phyloP scores from a whole-genome alignment of 2,888 invertebrate species.

The Dromius quadrimaculatus region DNA sequence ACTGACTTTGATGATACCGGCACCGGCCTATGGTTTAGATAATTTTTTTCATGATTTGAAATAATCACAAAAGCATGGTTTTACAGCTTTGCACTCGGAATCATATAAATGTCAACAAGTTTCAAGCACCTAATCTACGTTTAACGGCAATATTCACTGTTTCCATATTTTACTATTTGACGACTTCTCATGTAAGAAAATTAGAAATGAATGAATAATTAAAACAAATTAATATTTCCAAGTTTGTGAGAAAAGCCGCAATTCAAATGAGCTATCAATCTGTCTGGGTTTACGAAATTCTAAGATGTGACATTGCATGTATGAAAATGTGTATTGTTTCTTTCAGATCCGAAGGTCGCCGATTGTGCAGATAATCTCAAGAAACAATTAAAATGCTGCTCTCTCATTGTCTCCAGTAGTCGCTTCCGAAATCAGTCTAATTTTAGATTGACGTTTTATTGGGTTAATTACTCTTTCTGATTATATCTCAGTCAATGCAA shows the following conservation, averaged over 20 bases:
- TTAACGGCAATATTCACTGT: too few relatives aligned
- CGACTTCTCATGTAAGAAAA: slow-evolving; percentile 40
- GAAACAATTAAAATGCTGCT: slow-evolving; percentile 33
- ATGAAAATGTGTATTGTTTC: slow-evolving; percentile 45
- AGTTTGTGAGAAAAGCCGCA: slow-evolving; percentile 40
- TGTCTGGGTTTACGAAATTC: slow-evolving; percentile 40
- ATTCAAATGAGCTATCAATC: slow-evolving; percentile 47
- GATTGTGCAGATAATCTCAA: slow-evolving; percentile 40
- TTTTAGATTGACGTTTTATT: slow-evolving; percentile 28
- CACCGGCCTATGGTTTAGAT: too few relatives aligned
- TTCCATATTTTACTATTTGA: background rate
- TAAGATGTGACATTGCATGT: slow-evolving; percentile 49
- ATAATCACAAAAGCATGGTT: too few relatives aligned
- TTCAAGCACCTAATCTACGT: too few relatives aligned
- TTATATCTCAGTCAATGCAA: slow-evolving; percentile 13
- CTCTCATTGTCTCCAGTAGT: slow-evolving; percentile 26
- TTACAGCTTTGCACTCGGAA: too few relatives aligned
- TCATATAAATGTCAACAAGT: too few relatives aligned
- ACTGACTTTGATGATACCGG: too few relatives aligned
- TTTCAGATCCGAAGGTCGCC: slow-evolving; percentile 35
- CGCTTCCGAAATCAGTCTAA: slow-evolving; percentile 39
- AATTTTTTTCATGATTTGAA: too few relatives aligned
- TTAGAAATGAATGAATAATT: slow-evolving; percentile 31
- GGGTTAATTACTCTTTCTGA: slow-evolving; percentile 22
- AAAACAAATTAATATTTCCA: slow-evolving; percentile 36